These are phyloP conservation scores for Syngnathus floridae DNA, from an alignment of 2,113 vertebrate genomes.

Conservation along the genomic window DNA sequence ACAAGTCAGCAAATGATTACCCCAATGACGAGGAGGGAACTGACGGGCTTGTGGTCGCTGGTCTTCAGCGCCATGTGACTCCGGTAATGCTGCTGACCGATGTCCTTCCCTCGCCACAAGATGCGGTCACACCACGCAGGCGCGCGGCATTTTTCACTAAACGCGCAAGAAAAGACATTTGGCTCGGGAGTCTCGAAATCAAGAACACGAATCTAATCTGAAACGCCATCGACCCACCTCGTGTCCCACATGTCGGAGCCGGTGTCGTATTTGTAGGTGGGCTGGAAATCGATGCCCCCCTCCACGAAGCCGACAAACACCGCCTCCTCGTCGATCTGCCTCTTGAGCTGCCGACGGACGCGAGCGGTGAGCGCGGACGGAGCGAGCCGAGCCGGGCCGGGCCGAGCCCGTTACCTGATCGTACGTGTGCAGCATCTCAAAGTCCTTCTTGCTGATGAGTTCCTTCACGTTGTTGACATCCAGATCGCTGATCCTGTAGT, in stretches of 20 bases:
- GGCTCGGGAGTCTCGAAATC: neutral
- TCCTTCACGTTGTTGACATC: slow-evolving; percentile 86
- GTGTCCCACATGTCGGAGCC: slow-evolving; percentile 93
- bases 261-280: slow-evolving; percentile 94
- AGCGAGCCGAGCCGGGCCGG: accelerated
- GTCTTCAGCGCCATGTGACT: slow-evolving; percentile 90
- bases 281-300: slow-evolving; percentile 86
- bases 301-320: slow-evolving; percentile 88
- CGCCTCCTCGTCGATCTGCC: slow-evolving; percentile 79
- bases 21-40: slow-evolving; percentile 81
- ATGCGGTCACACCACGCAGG: slow-evolving; percentile 96
- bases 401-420: slow-evolving; percentile 78
- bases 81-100: slow-evolving; percentile 80
- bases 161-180: slow-evolving; percentile 7
- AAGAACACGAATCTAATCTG: neutral
- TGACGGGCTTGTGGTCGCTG: slow-evolving; percentile 97
- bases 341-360: slow-evolving; percentile 76
- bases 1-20: slow-evolving; percentile 52
- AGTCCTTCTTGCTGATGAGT: slow-evolving; percentile 80
- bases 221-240: slow-evolving; percentile 67
- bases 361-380: neutral
- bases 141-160: slow-evolving; percentile 88
- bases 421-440: slow-evolving; percentile 73
- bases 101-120: slow-evolving; percentile 85
- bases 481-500: slow-evolving; percentile 89